Evolutionary conservation across 92 coral and sea anemone genomes (phyloP), one percentile per base, ranked within the genome.

Genomic region (Palythoa heliodiscus): DNA sequence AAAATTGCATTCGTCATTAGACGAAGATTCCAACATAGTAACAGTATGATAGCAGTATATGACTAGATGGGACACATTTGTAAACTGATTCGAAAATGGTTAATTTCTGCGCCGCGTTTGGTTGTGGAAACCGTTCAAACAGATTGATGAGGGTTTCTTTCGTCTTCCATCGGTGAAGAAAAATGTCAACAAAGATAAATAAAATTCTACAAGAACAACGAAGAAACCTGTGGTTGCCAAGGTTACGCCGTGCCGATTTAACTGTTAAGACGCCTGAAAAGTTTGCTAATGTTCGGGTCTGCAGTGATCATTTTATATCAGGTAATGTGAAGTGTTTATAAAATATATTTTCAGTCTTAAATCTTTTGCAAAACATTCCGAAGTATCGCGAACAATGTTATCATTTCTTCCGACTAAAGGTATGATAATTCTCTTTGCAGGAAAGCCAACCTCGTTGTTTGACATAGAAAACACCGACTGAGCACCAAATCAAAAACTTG

Each of bases 221-320:
- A 68, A 69, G 87, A 83, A 78, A 88, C 70, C 61, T 43, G 79
- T 91, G 93, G 91, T 70, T 88, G 63, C 37, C 55, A 73, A 73
- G 89, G 78, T 66, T 90, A 48, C 77, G 83, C 43, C 83, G 93
- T 17, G 88, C 77, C 40, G 93, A 90, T 70, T 76, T 91, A 63
- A 63, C 35, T 63, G 24, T 63, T 63, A 63, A 63, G 69, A 73
- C 89, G 61, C 82, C 91, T 53, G 89, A 88, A 68, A 82, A 73
- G 69, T 52, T 55, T 73, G 78, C 81, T 13, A 83, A 86, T 61
- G 70, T 68, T 58, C 79, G 92, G 77, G 87, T 89, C 52, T 86
- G 89, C 87, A 86, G 92, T 64, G 89, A 87, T 38, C 90, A 88
- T 75, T 88, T 88, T 67, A 82, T 88, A 64, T 72, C 87, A 73